These are phyloP conservation scores for Ceratosolen fusciceps DNA, from an alignment of 1,140 invertebrate genomes.

Conservation along the genomic window DNA sequence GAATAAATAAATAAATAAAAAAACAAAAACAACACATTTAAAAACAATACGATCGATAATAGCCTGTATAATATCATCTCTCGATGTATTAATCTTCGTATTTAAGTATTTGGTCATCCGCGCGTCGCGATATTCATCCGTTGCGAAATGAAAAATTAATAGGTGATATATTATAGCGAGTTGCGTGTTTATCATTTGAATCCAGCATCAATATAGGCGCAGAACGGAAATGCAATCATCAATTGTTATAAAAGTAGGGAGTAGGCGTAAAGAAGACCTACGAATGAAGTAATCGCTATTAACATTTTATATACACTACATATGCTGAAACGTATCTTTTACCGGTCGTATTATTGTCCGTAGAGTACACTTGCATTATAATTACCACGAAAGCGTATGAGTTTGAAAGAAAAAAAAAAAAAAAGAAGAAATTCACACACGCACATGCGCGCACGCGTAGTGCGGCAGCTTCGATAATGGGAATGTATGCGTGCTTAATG, in stretches of 20 bases:
- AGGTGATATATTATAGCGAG: neutral
- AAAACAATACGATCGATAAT: neutral
- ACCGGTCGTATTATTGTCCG: too few relatives aligned
- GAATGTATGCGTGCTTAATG: too few relatives aligned
- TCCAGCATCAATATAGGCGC: neutral
- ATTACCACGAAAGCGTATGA: too few relatives aligned
- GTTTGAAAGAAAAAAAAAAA: too few relatives aligned
- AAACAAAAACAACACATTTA: too few relatives aligned
- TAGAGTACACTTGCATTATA: too few relatives aligned
- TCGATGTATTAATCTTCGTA: neutral
- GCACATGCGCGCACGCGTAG: too few relatives aligned
- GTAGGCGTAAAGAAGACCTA: slow-evolving; percentile 22
- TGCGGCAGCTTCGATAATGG: too few relatives aligned
- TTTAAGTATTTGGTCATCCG: neutral
- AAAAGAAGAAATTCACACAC: too few relatives aligned
- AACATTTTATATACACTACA: neutral
- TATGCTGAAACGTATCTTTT: neutral
- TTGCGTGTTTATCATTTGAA: slow-evolving; percentile 20
- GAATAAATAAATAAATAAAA: too few relatives aligned
- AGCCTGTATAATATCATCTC: neutral
- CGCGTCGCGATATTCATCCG: neutral
- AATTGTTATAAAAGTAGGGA: slow-evolving; percentile 15
- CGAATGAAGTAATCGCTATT: slow-evolving; percentile 27
- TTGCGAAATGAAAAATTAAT: slow-evolving; percentile 14
- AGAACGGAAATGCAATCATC: slow-evolving; percentile 25